Evolutionary conservation across 2,113 vertebrate genomes (phyloP).

Genomic region (Larimichthys polyactis): DNA sequence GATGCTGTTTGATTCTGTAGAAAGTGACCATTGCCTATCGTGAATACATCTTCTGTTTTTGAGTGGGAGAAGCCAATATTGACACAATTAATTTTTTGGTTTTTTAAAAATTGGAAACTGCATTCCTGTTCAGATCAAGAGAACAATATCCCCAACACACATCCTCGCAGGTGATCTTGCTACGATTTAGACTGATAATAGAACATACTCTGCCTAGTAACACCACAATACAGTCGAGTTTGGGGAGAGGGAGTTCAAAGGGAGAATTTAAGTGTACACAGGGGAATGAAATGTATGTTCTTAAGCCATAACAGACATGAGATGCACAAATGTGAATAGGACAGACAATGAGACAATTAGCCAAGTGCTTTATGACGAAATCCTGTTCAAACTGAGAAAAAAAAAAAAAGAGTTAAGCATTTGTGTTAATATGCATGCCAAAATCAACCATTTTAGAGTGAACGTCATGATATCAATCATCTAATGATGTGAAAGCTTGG

Average conservation of each 20-base stretch:
- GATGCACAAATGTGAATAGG: constrained; percentile 77
- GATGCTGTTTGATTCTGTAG: constrained; percentile 81
- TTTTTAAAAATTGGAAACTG: constrained; percentile 57
- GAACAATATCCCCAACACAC: constrained; percentile 23
- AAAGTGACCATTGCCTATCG: constrained; percentile 77
- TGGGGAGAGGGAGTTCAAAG: constrained; percentile 24
- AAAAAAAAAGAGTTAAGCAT: constrained; percentile 75
- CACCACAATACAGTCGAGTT: constrained; percentile 39
- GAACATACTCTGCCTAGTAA: constrained; percentile 56
- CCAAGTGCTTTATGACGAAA: constrained; percentile 78
- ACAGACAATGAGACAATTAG: constrained; percentile 72
- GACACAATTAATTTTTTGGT: constrained; percentile 66
- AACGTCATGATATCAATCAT: constrained; percentile 79
- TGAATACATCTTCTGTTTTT: constrained; percentile 75
- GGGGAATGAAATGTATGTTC: constrained; percentile 68
- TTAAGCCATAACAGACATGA: constrained; percentile 84
- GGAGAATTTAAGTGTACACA: constrained; percentile 36
- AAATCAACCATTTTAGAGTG: constrained; percentile 81
- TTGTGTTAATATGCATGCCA: constrained; percentile 84
- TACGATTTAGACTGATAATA: constrained; percentile 50
- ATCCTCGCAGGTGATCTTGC: constrained; percentile 53
- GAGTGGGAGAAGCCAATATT: constrained; percentile 75
- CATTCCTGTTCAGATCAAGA: constrained; percentile 62
- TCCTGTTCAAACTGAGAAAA: constrained; percentile 66
- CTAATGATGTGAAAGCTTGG: constrained; percentile 79